phyloP scores from a whole-genome alignment of 37 sponge, comb jelly and placozoan genomes.

The Axinella damicornis region DNA sequence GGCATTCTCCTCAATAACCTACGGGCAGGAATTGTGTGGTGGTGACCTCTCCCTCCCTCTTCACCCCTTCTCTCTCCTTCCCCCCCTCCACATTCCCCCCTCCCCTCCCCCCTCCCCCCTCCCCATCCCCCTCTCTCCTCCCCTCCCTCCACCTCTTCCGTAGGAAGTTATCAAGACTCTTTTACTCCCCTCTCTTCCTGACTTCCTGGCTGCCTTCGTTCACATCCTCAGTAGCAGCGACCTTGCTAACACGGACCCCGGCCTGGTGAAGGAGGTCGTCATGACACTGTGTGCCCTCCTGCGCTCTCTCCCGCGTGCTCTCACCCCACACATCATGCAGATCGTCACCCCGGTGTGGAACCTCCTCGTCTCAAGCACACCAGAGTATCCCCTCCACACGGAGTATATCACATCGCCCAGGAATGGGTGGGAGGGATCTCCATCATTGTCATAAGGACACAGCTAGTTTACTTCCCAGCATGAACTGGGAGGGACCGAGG shows the following conservation, averaged over 20 bases:
- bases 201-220: conserved; percentile 48
- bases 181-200: conserved; percentile 34
- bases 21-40: too few relatives aligned
- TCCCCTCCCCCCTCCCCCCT: neutral
- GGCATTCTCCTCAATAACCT: too few relatives aligned
- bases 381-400: conserved; percentile 36
- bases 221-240: conserved; percentile 28
- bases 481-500: too few relatives aligned
- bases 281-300: conserved; percentile 54
- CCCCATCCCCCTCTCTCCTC: neutral
- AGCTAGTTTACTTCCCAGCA: too few relatives aligned
- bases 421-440: too few relatives aligned
- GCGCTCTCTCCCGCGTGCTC: conserved; percentile 45
- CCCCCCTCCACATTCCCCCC: neutral
- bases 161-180: conserved; percentile 35
- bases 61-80: neutral
- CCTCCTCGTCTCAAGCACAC: conserved; percentile 39
- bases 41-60: too few relatives aligned
- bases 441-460: too few relatives aligned
- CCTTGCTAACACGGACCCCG: conserved; percentile 40
- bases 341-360: conserved; percentile 70
- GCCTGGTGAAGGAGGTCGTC: conserved; percentile 67
- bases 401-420: too few relatives aligned
- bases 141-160: neutral
- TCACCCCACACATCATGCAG: conserved; percentile 43